Base-by-base conservation (phyloP, 2,888 invertebrate genomes). In the Zootermopsis nevadensis region DNA sequence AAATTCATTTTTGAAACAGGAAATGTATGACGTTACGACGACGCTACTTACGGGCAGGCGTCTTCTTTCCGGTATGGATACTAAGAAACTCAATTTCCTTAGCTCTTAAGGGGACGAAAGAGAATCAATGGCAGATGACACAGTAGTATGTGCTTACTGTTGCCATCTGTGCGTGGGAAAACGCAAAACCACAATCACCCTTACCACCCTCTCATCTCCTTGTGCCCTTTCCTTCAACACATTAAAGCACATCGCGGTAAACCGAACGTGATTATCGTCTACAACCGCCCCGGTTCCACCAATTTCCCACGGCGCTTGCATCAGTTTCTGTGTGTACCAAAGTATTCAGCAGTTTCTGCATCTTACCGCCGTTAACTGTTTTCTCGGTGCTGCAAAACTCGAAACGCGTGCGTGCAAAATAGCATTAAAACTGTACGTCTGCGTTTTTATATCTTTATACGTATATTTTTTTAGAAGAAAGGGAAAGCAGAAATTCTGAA, bases 191-290 rank as follows among this genome's bases (percentile, higher is more conserved):
- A 53, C 79, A 79, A 66, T 79, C 35, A 30, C 74, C 72, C 31
- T 30, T 33, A 15, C 72, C 72, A 72, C 31, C 35, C 10, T n/a
- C 69, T 33, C 30, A 30, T n/a, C 60, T 15, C 27, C 60, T 42
- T 76, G 42, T 38, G 53, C 31, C 77, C 77, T 42, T 48, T 55
- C 60, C 79, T 79, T n/a, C 35, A 79, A 31, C 79, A 79, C 79
- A 79, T 79, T 79, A 79, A 79, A 79, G 79, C 79, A 79, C 79
- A 79, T 19, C 33, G 79, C 79, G 79, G 79, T 79, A 79, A 79
- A 79, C 79, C 79, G 33, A 77, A 66, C 53, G 79, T 79, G 79
- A 79, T 79, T 79, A 79, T 66, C 31, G 55, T 66, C 27, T 12
- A 27, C 35, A 35, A 60, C 79, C 79, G 31, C 79, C 33, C 27